A percentile compares a stretch with the other conserved stretches of the same genome.
These are phyloP conservation scores for Monopis laevigella DNA, from an alignment of 2,888 invertebrate genomes.

Conservation along the genomic window DNA sequence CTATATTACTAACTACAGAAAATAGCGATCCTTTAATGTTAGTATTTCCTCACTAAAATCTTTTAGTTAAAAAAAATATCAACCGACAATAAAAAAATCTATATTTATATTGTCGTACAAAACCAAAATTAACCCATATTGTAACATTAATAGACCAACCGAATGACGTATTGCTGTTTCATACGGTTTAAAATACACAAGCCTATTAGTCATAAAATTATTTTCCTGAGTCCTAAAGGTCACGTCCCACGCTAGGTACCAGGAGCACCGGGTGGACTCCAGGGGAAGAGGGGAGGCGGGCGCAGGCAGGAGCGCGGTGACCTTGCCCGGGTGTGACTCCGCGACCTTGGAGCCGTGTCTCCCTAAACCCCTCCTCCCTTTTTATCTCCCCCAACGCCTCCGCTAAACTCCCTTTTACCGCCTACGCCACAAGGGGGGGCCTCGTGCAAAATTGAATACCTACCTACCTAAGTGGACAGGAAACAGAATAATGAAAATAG, in stretches of 20 bases:
- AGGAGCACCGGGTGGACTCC: constrained; percentile 34
- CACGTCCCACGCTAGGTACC: constrained; percentile 60
- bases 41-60: too few species aligned
- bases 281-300: constrained; percentile 33
- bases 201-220: constrained; percentile 10
- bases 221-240: constrained; percentile 56
- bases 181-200: not conserved
- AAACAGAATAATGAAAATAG: too few species aligned
- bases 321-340: constrained; percentile 68
- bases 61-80: too few species aligned
- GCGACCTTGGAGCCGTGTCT: constrained; percentile 58
- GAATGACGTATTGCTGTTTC: too few species aligned
- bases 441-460: constrained; percentile 53
- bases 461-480: not conserved
- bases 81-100: too few species aligned
- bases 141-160: too few species aligned
- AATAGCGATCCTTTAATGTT: too few species aligned
- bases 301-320: constrained; percentile 27
- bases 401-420: constrained; percentile 24
- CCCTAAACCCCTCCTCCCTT: constrained; percentile 22
- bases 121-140: too few species aligned
- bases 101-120: too few species aligned
- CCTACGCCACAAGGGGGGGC: constrained; percentile 32
- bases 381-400: constrained; percentile 20
- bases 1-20: too few species aligned